phyloP scores from a whole-genome alignment of 92 coral and sea anemone genomes.

The Metridium senile region DNA sequence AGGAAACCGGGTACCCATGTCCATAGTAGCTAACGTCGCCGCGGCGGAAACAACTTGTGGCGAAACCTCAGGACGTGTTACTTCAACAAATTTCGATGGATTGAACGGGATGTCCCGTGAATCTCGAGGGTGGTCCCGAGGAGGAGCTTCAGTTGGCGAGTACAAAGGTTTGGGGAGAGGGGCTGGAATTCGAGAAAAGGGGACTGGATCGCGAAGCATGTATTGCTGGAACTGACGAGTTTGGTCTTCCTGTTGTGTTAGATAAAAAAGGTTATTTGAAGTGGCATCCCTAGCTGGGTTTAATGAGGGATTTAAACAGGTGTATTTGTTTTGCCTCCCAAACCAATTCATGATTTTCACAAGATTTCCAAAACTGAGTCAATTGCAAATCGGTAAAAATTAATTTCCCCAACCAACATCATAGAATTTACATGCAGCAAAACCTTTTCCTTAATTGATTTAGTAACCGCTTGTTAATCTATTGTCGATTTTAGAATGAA shows the following conservation, averaged over 20 bases:
- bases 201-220: slow-evolving; percentile 31
- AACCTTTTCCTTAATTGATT: no score
- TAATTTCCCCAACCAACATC: no score
- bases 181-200: slow-evolving; percentile 23
- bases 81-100: slow-evolving; percentile 6
- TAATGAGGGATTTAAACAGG: no score
- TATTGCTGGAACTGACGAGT: slow-evolving; percentile 45
- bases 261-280: background rate
- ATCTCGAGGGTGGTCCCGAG: slow-evolving; percentile 30
- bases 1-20: slow-evolving; percentile 30
- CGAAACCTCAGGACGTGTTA: slow-evolving; percentile 32
- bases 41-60: slow-evolving; percentile 94
- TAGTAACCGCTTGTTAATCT: no score
- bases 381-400: no score
- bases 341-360: no score
- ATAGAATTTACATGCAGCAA: no score
- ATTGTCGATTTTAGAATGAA: no score
- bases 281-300: no score
- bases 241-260: slow-evolving; percentile 21
- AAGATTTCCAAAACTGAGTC: no score
- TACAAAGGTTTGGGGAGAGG: slow-evolving; percentile 8
- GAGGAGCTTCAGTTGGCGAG: slow-evolving; percentile 26
- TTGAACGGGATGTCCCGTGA: slow-evolving; percentile 23
- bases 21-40: slow-evolving; percentile 79
- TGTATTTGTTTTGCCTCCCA: no score